A percentile compares a stretch with the other conserved stretches of the same genome.
Evolutionary conservation across 2,888 invertebrate species (phyloP).

Genomic region (Nebria salina): DNA sequence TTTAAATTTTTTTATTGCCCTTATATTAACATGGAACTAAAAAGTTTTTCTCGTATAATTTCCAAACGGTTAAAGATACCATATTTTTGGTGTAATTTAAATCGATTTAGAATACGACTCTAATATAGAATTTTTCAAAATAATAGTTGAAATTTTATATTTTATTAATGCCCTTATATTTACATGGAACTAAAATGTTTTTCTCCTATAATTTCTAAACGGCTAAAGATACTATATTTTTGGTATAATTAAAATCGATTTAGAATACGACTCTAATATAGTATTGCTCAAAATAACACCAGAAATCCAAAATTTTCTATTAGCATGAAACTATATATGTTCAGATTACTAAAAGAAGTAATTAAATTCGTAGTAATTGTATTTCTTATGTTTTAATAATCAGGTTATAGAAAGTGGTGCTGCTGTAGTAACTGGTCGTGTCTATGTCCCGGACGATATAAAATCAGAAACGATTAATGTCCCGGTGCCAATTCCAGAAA

Average conservation of each 20-base stretch:
- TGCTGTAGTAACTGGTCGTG: constrained; percentile 74
- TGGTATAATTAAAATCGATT: background rate
- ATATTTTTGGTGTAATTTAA: background rate
- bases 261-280: background rate
- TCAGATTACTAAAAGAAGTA: no score
- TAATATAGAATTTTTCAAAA: background rate
- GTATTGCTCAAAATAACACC: background rate
- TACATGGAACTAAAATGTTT: background rate
- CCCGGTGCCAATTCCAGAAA: constrained; percentile 54
- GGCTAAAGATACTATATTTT: no score
- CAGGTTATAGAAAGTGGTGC: constrained; percentile 74
- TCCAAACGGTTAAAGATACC: no score
- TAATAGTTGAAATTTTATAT: background rate
- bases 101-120: background rate
- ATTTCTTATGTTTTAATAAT: constrained; percentile 48
- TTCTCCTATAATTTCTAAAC: no score
- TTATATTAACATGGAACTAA: background rate
- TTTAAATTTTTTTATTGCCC: constrained; percentile 7
- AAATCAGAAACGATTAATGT: constrained; percentile 65
- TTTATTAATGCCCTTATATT: constrained; percentile 6
- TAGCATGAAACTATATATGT: no score
- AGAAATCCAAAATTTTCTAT: background rate
- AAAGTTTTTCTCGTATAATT: no score
- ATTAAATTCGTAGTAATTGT: no score
- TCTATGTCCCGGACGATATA: constrained; percentile 67